Conservation (phyloP, 2,888 invertebrate genomes). For the Endotricha flammealis region DNA sequence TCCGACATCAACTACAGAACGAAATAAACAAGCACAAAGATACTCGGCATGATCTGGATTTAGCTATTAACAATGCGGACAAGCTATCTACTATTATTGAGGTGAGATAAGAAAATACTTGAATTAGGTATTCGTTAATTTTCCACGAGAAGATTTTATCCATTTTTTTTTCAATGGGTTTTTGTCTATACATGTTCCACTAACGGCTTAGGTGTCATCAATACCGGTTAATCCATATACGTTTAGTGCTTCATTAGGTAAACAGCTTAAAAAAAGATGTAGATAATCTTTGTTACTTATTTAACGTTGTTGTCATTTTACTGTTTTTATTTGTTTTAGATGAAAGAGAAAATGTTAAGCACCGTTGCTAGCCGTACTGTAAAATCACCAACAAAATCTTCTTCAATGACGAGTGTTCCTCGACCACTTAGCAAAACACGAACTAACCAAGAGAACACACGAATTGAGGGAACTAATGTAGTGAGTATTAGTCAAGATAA, state of each 20-base stretch:
- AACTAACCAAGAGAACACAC: conserved; percentile 25
- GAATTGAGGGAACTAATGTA: conserved; percentile 37
- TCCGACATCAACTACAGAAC: conserved; percentile 82
- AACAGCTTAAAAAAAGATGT: too few relatives aligned
- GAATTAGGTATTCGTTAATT: too few relatives aligned
- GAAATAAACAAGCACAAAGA: conserved; percentile 85
- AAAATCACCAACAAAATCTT: conserved; percentile 53
- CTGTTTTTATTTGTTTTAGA: conserved; percentile 31
- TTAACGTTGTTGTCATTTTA: too few relatives aligned
- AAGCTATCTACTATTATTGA: conserved; percentile 79
- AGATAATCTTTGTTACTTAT: too few relatives aligned
- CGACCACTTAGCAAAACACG: conserved; percentile 35
- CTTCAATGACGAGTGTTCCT: conserved; percentile 25
- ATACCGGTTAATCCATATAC: too few relatives aligned
- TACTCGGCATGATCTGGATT: conserved; percentile 81
- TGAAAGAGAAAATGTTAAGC: conserved; percentile 67
- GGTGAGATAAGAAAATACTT: too few relatives aligned
- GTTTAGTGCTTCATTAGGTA: too few relatives aligned
- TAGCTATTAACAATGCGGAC: conserved; percentile 80
- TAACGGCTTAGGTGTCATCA: too few relatives aligned
- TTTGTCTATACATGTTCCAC: too few relatives aligned
- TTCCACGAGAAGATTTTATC: too few relatives aligned
- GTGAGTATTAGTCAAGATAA: too few relatives aligned
- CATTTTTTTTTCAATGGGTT: too few relatives aligned
- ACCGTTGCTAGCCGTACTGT: conserved; percentile 46